A percentile compares a stretch with the other conserved stretches of the same genome.
phyloP scores from a whole-genome alignment of 1,140 invertebrate species.

The Dryas iulia region DNA sequence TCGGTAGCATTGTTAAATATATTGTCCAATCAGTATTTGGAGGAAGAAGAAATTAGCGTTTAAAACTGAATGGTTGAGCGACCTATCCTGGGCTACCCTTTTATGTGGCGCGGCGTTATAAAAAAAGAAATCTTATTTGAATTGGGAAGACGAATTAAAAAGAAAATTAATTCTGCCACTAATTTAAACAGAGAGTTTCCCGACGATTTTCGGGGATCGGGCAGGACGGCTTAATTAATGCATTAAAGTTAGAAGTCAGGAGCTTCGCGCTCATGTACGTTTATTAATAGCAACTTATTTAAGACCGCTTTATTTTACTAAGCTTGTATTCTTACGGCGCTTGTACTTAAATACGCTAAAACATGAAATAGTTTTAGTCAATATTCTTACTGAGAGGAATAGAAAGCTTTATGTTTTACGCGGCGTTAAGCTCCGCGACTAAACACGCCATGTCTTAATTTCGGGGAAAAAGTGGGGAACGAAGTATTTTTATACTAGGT shows the following conservation, averaged over 20 bases:
- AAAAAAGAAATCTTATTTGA: slow-evolving; percentile 76
- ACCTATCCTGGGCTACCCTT: slow-evolving; percentile 70
- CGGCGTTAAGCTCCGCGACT: too few relatives aligned
- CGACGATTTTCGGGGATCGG: slow-evolving; percentile 67
- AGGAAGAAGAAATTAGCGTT: slow-evolving; percentile 71
- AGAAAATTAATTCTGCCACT: slow-evolving; percentile 73
- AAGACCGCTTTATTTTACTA: slow-evolving; percentile 1
- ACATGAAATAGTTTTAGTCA: too few relatives aligned
- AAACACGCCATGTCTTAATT: too few relatives aligned
- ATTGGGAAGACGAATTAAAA: slow-evolving; percentile 76
- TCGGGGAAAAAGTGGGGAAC: too few relatives aligned
- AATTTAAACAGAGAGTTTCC: slow-evolving; percentile 69
- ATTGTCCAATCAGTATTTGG: slow-evolving; percentile 76
- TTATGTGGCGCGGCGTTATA: slow-evolving; percentile 64
- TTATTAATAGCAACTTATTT: slow-evolving; percentile 19
- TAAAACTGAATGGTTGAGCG: slow-evolving; percentile 54
- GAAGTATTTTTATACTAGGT: too few relatives aligned
- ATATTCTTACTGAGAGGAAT: too few relatives aligned
- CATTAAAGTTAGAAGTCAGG: slow-evolving; percentile 58
- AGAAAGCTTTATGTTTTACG: too few relatives aligned
- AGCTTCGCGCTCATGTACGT: slow-evolving; percentile 19
- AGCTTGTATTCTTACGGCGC: neutral
- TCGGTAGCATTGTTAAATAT: slow-evolving; percentile 76
- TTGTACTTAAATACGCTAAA: neutral
- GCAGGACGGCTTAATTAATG: slow-evolving; percentile 66